Percentiles rank a stretch among this genome's conserved stretches.
phyloP scores from a whole-genome alignment of 1,140 invertebrate species.

The Cephus cinctus region DNA sequence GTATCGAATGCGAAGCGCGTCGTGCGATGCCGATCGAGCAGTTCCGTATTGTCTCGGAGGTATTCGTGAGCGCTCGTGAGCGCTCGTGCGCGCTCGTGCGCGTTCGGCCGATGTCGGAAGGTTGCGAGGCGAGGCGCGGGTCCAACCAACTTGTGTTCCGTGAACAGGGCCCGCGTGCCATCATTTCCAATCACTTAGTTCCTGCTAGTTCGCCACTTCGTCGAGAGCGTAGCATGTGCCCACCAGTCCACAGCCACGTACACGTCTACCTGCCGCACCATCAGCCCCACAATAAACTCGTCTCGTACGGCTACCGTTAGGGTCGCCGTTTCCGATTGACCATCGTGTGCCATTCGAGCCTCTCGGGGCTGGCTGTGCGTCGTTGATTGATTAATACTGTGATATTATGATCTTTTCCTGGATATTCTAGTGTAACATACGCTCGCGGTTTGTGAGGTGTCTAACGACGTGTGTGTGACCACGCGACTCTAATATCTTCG shows the following conservation, averaged over 20 bases:
- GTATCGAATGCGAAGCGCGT: no score
- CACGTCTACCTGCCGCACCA: constrained; percentile 37
- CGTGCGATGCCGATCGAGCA: no score
- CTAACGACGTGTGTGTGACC: no score
- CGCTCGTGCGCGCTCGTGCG: background rate
- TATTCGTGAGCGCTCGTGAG: background rate
- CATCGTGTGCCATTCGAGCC: constrained; percentile 19
- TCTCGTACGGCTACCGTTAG: constrained; percentile 49
- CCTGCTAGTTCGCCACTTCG: constrained; percentile 25
- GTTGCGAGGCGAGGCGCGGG: background rate
- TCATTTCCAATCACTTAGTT: constrained; percentile 19
- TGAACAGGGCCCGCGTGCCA: background rate
- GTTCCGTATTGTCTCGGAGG: no score
- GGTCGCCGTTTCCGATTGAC: constrained; percentile 1
- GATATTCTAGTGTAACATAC: constrained; percentile 39
- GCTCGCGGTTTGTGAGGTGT: no score
- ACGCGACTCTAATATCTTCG: no score
- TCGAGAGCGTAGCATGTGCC: constrained; percentile 49
- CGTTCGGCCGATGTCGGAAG: background rate
- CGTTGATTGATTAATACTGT: background rate
- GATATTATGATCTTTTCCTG: constrained; percentile 40
- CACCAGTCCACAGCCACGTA: constrained; percentile 37
- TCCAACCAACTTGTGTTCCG: background rate
- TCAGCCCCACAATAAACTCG: constrained; percentile 42
- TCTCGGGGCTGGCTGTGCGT: constrained; percentile 6